Base-by-base conservation (phyloP, 2,888 invertebrate species). In the Slavum lentiscoides region DNA sequence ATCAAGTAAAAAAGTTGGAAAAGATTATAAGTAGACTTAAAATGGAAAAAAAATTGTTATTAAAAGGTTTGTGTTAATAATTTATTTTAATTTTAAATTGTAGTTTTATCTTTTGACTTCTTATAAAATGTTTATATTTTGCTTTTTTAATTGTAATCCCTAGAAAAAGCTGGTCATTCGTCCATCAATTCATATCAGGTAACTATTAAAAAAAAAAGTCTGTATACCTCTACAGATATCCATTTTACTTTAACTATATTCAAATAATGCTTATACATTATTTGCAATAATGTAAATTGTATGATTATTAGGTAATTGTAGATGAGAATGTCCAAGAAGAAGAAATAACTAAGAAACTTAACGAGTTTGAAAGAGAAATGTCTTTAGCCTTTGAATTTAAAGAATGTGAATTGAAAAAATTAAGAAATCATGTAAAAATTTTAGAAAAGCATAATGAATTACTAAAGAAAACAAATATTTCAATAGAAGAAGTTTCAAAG, bases 1-100 rank as follows among this genome's bases (percentile, higher is more conserved):
- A 75, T 53, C 81, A 83, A 81, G 83, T 83, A 43, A 81, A 82
- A 77, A 83, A 74, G 53, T 76, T 83, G 49, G 80, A 83, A 68
- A 81, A 82, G 68, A 73, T 64, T 49, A 80, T 82, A 30, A 55
- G 67, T 62, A 82, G 83, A 62, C 69, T 82, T 21, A 73, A 82
- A 73, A 83, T 82, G 81, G 82, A 82, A 81, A 82, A 75, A 66
- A 82, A 69, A 76, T 19, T 62, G 68, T 59, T 74, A 74, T 61
- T 19, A 70, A 82, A 70, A 73, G 80, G 73, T 68, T 55, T 21
- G 64, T 39, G 0, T 30, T n/a, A 55, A 13, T 13, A 53, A 21
- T 49, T 64, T 67, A 30, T 64, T 70, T 15, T 66, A 30, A 30
- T 30, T 30, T 30, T 4, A n/a, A 74, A 74, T 66, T 59, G 17